Evolutionary conservation across 2,888 invertebrate genomes (phyloP).

Genomic region (Carterocephalus palaemon): DNA sequence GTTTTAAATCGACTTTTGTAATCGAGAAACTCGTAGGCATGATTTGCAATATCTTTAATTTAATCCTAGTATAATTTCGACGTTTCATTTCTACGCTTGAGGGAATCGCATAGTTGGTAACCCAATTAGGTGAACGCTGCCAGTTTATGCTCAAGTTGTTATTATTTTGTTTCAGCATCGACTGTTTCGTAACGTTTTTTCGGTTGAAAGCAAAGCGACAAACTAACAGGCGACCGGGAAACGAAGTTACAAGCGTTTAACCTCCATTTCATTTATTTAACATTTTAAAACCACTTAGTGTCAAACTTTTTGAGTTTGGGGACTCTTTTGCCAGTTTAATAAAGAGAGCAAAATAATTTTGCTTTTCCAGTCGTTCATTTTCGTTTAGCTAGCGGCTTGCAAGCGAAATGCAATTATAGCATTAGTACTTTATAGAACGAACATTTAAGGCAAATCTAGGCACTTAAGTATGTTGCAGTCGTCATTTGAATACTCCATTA

Average conservation of each 20-base stretch:
- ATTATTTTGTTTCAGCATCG: constrained; percentile 14
- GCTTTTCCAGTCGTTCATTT: too few relatives aligned
- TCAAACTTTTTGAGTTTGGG: constrained; percentile 5
- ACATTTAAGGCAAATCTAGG: too few relatives aligned
- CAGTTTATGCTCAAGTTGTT: constrained; percentile 11
- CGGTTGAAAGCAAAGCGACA: not conserved
- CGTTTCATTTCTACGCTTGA: constrained; percentile 3
- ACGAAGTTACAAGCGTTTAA: constrained; percentile 2
- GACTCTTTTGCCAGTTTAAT: not conserved
- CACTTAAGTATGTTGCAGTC: too few relatives aligned
- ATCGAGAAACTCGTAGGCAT: too few relatives aligned
- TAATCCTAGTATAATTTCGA: constrained; percentile 2
- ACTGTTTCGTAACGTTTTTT: constrained; percentile 11
- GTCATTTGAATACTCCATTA: too few relatives aligned
- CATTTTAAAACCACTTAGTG: not conserved
- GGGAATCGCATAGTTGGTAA: not conserved
- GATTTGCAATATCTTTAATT: constrained; percentile 2
- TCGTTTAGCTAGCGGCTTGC: too few relatives aligned
- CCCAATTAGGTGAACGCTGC: constrained; percentile 14
- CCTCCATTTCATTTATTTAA: constrained; percentile 1
- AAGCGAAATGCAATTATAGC: too few relatives aligned
- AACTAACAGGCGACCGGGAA: constrained; percentile 1
- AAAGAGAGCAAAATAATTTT: too few relatives aligned
- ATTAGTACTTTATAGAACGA: too few relatives aligned
- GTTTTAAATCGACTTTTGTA: too few relatives aligned